Base-by-base conservation (phyloP, 1,140 invertebrate genomes). In the Ectropis grisescens region DNA sequence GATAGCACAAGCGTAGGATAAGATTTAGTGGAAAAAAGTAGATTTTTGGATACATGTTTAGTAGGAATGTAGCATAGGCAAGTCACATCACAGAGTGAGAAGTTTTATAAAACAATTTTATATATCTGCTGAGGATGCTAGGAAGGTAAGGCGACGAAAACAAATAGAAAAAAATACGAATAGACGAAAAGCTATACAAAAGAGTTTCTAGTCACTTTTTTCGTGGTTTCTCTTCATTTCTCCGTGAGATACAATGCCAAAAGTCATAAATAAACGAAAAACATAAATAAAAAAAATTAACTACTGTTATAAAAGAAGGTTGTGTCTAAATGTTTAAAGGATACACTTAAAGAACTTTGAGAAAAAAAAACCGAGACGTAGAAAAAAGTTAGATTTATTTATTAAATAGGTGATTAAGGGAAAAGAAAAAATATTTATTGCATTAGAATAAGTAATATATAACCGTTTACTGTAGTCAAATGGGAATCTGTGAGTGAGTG, bases 41-140 rank as follows among this genome's bases (percentile, higher is more conserved):
- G 72, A 70, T 68, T 78, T 74, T 78, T 78, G 67, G 72, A 78
- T 55, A 69, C 56, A 70, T 78, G 66, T 78, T 74, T 72, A 71
- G 58, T 72, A 76, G 62, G 45, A 50, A 59, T 36, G 55, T 72
- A 72, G 49, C n/a, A n/a, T n/a, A 65, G 44, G 52, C 36, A 41
- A 52, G 57, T 58, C 53, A 40, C 42, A 58, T 50, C 51, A 37
- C 30, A 19, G 69, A 71, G 69, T 69, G 62, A 75, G 67, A 71
- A 34, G 47, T 66, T 70, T 70, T 70, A 45, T 66, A 68, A 64
- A 47, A 66, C 58, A 60, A 65, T 64, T 74, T 70, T 56, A n/a
- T n/a, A n/a, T 69, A 67, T 62, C 59, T 32, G 38, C 48, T 25
- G 59, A 52, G 44, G 38, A 46, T 40, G n/a, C n/a, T n/a, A n/a